Base-by-base conservation (phyloP, 2,113 vertebrate species). In the Pogona vitticeps region DNA sequence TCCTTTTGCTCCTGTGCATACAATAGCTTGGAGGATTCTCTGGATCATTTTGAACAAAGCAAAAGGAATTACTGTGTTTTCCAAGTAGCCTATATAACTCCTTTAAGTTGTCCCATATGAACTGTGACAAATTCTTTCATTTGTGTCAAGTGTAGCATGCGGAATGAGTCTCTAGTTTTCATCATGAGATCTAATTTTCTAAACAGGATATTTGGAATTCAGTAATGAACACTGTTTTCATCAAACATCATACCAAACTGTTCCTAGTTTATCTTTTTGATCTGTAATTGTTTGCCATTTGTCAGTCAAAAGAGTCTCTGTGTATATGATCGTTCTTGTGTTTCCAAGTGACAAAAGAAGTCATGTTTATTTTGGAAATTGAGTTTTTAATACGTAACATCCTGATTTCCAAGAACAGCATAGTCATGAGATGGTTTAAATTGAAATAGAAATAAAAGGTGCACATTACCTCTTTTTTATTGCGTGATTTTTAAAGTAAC, bases 371-470 rank as follows among this genome's bases (percentile, higher is more conserved):
- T 82, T 82, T 56, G 76, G 70, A 80, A 56, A 89, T 75, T 65
- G 85, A 38, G 75, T 91, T 76, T 73, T 72, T 63, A 68, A 38
- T 75, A 17, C n/a, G 73, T 80, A 71, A 72, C 72, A 63, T 77
- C 75, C 68, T 83, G 12, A 3, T 31, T 77, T 65, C 83, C 86
- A 75, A 68, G 77, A 67, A 78, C 86, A 80, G 2, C 61, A 15
- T 1, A 65, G 38, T 70, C 28, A 80, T 5, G 52, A 81, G 20
- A 67, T 42, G 65, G 65, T 72, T 56, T 65, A 86, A 4, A 18
- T 71, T 75, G 65, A 77, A 90, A 86, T 71, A 13, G 8, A 63
- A 79, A 36, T 90, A 84, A 33, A n/a, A 72, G 58, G 79, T 85
- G 78, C 23, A 84, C 63, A 31, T 78, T 31, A 0, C 18, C 13